Base-by-base conservation (phyloP, 2,113 vertebrate genomes). In the Chaenogobius annularis region DNA sequence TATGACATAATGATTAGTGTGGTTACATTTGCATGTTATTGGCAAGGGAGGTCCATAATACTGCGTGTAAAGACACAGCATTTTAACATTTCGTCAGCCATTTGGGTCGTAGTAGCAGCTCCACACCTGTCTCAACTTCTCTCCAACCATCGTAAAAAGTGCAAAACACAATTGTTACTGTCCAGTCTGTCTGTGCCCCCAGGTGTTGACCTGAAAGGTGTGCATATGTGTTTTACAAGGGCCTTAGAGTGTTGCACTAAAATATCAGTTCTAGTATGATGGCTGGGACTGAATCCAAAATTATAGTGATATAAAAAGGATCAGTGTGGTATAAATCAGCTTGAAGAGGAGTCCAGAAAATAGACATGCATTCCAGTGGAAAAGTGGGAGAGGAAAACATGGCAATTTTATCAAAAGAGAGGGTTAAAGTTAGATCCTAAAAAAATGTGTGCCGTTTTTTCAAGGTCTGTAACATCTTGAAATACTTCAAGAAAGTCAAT, bases 171-270 rank as follows among this genome's bases (percentile, higher is more conserved):
- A 74, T 50, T 54, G 35, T 81, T 35, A 68, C 71, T 47, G 70
- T 75, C 79, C 46, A 73, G 65, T 62, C 35, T 76, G 46, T 55
- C 37, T 55, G 71, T n/a, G n/a, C n/a, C 55, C 59, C 66, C 83
- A 87, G 84, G 66, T 85, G 78, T 72, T 71, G 74, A 83, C 80
- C 70, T 78, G 63, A 61, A 75, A 75, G 70, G 66, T 26, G 8
- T 10, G 7, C 78, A 72, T 50, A 80, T 77, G 74, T 73, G 52
- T 72, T 78, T 86, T 70, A 83, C 71, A 67, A 76, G 66, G 31
- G 44, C 10, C 61, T 11, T 12, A 44, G 47, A 26, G 46, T 19
- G 12, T 19, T 31, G 17, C 46, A 47, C 22, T 69, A 72, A 69
- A 54, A 6, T 47, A 55, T 56, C 9, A 26, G 66, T 20, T 26